Base-by-base conservation (phyloP, 2,113 vertebrate genomes). In the Callithrix jacchus region DNA sequence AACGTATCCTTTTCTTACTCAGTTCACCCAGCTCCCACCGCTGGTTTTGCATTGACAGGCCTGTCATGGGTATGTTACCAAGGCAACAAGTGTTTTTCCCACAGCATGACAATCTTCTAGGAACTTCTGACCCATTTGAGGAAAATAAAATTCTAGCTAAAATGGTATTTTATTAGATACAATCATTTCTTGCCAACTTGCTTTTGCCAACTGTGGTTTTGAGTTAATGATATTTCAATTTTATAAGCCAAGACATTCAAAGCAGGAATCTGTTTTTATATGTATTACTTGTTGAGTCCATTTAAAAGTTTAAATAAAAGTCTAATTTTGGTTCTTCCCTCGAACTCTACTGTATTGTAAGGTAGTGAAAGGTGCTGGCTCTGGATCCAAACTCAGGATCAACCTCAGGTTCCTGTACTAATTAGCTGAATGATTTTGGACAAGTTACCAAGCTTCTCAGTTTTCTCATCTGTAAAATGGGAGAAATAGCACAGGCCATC, bases 81-180 rank as follows among this genome's bases (percentile, higher is more conserved):
- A 92, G 71, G 77, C 21, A 92, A 90, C 7, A 1, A 68, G 79
- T 13, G 40, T 76, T 27, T 45, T 42, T 76, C 80, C 91, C 81
- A 80, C 35, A 54, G 77, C 45, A 40, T 21, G 58, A 81, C 42
- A 61, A 1, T 45, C 85, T 95, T 56, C 56, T 37, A 27, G 35
- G 70, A 95, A 93, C 56, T 56, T 80, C 32, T 81, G 87, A 92
- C 77, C 74, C 76, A 76, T 77, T 74, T 7, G 2, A 84, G 74
- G 89, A 86, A 93, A 92, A 86, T 27, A 25, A 88, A 90, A 84
- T 76, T 83, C 80, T 66, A 81, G 73, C 17, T 61, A 86, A 90
- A 92, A 45, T 37, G 42, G 32, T 18, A 45, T 95, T 77, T 96
- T 77, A 81, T 73, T 68, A 88, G 54, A 45, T 20, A 54, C 7